phyloP scores from a whole-genome alignment of 2,797 vertebrate genomes.

The Octomys mimax region DNA sequence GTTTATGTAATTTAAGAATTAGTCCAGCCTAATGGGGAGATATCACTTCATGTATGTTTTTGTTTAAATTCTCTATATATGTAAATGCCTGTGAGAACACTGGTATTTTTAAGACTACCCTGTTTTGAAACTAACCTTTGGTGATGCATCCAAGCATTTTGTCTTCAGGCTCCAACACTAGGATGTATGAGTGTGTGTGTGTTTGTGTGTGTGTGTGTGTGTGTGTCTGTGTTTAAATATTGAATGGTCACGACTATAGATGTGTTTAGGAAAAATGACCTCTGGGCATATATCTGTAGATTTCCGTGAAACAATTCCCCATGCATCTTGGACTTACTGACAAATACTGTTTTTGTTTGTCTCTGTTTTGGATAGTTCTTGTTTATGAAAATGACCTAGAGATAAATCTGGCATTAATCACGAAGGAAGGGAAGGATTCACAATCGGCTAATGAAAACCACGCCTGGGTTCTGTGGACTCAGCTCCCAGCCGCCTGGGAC shows the following conservation, averaged over 20 bases:
- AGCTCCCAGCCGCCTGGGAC: slow-evolving; percentile 86
- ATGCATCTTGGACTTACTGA: slow-evolving; percentile 62
- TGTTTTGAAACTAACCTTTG: slow-evolving; percentile 27
- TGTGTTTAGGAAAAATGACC: slow-evolving; percentile 63
- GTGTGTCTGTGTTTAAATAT: slow-evolving; percentile 22
- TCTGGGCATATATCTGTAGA: slow-evolving; percentile 46
- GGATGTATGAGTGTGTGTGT: background rate
- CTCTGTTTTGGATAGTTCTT: slow-evolving; percentile 78
- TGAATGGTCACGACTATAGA: background rate
- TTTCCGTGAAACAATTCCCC: slow-evolving; percentile 26
- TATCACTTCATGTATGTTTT: background rate
- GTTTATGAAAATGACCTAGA: slow-evolving; percentile 85
- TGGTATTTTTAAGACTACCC: background rate
- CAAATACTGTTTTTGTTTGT: slow-evolving; percentile 61
- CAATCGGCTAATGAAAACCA: slow-evolving; percentile 88
- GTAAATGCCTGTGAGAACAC: background rate
- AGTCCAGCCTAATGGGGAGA: background rate
- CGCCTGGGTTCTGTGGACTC: slow-evolving; percentile 86
- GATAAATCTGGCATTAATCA: slow-evolving; percentile 89
- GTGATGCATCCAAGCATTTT: background rate
- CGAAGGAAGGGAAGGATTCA: slow-evolving; percentile 83
- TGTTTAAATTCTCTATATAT: background rate
- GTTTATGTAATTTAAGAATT: slow-evolving; percentile 26
- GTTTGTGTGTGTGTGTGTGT: background rate
- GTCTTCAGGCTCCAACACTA: background rate